Conservation (phyloP, 2,113 vertebrate species). For the Anser brachyrhynchus region DNA sequence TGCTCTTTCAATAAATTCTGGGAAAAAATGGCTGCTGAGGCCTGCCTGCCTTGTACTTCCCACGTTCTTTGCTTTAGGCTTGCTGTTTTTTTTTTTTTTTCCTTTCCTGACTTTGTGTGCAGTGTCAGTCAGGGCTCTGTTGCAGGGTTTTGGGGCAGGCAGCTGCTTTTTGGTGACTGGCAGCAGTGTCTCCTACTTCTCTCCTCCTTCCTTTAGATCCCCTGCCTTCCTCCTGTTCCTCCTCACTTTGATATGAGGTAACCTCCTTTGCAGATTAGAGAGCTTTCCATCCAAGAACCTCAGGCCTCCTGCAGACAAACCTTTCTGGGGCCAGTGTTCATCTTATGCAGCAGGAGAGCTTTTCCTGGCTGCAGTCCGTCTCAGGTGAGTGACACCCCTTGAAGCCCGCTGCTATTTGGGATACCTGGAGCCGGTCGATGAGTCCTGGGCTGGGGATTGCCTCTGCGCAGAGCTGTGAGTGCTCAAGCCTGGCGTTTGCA, state of each 20-base stretch:
- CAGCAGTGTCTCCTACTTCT: background rate
- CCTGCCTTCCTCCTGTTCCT: background rate
- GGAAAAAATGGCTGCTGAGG: background rate
- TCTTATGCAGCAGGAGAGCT: rapidly evolving
- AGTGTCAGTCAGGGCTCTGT: background rate
- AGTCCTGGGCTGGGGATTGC: background rate
- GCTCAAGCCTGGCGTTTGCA: background rate
- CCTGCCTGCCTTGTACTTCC: background rate
- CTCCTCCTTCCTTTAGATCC: background rate
- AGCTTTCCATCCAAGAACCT: background rate
- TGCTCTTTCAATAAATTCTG: constrained; percentile 54
- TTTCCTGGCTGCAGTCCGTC: background rate
- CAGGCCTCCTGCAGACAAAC: background rate
- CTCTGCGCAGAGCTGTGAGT: background rate
- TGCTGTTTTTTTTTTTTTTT: background rate
- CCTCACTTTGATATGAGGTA: background rate
- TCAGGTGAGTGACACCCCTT: background rate
- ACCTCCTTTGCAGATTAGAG: background rate
- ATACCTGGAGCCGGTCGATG: background rate
- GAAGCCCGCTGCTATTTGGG: background rate
- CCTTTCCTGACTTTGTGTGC: constrained; percentile 1
- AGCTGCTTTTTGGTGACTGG: background rate
- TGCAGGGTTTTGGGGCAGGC: constrained; percentile 1
- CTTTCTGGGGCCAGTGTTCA: background rate
- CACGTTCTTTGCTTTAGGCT: constrained; percentile 26